A percentile compares a stretch with the other conserved stretches of the same genome.
Evolutionary conservation across 2,888 invertebrate species (phyloP).

Genomic region (Netelia virgata): DNA sequence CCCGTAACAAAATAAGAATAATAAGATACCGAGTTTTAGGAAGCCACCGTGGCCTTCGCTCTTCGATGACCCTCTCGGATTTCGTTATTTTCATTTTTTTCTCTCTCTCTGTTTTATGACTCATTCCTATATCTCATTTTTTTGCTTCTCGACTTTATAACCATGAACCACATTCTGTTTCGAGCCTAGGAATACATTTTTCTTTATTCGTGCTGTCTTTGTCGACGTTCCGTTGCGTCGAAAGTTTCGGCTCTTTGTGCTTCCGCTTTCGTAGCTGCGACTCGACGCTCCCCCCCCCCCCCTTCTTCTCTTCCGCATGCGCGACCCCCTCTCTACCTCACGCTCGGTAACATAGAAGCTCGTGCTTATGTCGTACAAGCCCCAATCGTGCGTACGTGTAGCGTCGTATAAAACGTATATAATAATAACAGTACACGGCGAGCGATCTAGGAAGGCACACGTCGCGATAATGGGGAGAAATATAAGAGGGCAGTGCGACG

Average conservation of each 20-base stretch:
- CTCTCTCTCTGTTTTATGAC: background rate
- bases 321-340: background rate
- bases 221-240: conserved; percentile 1
- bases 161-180: too few relatives aligned
- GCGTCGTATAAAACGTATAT: background rate
- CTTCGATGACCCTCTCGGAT: background rate
- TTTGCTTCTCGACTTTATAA: background rate
- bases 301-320: background rate
- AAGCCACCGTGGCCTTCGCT: background rate
- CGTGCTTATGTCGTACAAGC: too few relatives aligned
- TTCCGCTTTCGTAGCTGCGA: conserved; percentile 23
- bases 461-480: conserved; percentile 34
- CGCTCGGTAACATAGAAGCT: too few relatives aligned
- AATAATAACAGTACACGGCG: conserved; percentile 15
- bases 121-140: background rate
- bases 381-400: too few relatives aligned
- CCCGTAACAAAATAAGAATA: background rate
- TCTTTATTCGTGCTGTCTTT: conserved; percentile 13
- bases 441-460: background rate
- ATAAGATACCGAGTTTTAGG: background rate
- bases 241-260: background rate
- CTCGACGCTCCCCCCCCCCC: background rate
- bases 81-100: conserved; percentile 11
- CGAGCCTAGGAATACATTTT: conserved; percentile 6
- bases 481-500: conserved; percentile 22